Evolutionary conservation across 2,113 vertebrate species (phyloP), one percentile per base, ranked within the genome.

Genomic region (Albula glossodonta): DNA sequence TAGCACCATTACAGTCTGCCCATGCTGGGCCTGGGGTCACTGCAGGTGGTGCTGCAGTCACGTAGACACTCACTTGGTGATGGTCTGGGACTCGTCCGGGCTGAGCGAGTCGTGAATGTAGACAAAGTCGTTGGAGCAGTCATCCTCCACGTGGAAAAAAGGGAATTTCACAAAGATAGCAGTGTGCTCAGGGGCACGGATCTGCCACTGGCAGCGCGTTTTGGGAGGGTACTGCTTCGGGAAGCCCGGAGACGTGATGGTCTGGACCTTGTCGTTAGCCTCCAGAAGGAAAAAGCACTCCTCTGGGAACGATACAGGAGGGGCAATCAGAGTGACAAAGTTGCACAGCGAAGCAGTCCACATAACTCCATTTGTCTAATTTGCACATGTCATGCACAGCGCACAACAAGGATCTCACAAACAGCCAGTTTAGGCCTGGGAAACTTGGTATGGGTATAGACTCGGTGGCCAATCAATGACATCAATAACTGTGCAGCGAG

Each of bases 121-220:
- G 78, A 96, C 94, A 82, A 94, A 95, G 90, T 95, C 95, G 0
- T 92, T 90, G 0, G 51, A 50, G 91, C 96, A 96, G 89, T 95
- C 93, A n/a, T 96, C 96, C 90, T 96, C 95, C 11, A 95, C 86
- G 86, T 95, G 25, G 90, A 96, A 96, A 77, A 57, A 31, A 7
- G 89, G 87, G 85, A 96, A 96, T 31, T 41, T 77, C 63, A 96
- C 86, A 15, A 63, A 74, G 83, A 96, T 94, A 85, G 78, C 78
- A 0, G 87, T 83, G 19, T 86, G 25, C 49, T 81, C 74, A 0
- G 92, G 77, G 8, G 94, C 84, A 9, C 96, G 90, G 85, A 96
- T 96, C 88, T 96, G 95, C 96, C 96, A 96, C 90, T 95, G 95
- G 90, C 95, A 96, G 49, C 93, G 92, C 13, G 90, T 85, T n/a